Conservation (phyloP, 2,888 invertebrate genomes). For the Lepidochrysops patricia region DNA sequence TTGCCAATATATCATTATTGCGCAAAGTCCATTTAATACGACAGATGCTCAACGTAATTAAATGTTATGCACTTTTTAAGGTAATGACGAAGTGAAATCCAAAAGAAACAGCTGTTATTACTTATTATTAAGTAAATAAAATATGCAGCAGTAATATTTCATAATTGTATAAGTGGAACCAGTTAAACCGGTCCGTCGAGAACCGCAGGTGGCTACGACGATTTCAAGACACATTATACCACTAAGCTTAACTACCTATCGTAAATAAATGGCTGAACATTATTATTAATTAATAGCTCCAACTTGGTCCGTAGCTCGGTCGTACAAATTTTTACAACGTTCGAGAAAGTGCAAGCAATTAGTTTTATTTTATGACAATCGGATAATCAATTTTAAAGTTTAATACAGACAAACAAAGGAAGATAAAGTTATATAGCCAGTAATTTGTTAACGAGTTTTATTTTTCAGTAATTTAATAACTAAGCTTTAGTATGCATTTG, state of each 20-base stretch:
- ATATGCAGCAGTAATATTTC: conserved; percentile 7
- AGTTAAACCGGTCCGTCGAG: conserved; percentile 42
- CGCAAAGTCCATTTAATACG: not conserved
- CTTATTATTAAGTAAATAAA: conserved; percentile 3
- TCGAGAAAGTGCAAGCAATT: not conserved
- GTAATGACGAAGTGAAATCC: not conserved
- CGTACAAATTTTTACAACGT: not conserved
- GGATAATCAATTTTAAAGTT: not conserved
- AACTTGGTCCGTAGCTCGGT: not conserved
- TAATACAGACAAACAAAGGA: not conserved
- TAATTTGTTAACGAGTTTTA: not conserved
- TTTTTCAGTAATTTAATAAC: not conserved
- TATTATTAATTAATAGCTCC: conserved; percentile 1
- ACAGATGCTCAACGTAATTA: not conserved
- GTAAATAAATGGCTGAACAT: conserved; percentile 3
- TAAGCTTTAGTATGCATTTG: not conserved
- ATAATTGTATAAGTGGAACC: conserved; percentile 31
- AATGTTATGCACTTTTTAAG: not conserved
- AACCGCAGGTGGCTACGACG: conserved; percentile 39
- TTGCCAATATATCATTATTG: not conserved
- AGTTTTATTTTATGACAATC: not conserved
- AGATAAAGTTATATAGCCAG: not conserved
- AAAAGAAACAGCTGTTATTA: conserved; percentile 1
- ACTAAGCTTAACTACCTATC: conserved; percentile 5
- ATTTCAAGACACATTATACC: conserved; percentile 12